These are phyloP conservation scores for Epirrita christyi DNA, from an alignment of 2,888 invertebrate genomes.

Conservation along the genomic window DNA sequence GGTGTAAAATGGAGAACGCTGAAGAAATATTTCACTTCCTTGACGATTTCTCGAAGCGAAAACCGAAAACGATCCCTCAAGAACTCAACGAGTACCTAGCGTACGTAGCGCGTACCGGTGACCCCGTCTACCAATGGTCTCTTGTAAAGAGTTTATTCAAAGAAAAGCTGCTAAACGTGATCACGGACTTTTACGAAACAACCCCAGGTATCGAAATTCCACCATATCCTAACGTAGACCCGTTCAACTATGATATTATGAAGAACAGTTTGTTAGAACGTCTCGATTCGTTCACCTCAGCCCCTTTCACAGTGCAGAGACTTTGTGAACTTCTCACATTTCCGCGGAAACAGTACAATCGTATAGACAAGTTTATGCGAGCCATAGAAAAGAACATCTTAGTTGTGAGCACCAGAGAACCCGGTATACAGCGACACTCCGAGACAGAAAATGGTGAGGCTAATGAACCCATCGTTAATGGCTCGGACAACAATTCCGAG, in stretches of 20 bases:
- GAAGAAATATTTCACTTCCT: conserved; percentile 93
- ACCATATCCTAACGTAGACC: conserved; percentile 95
- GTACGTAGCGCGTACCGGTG: conserved; percentile 96
- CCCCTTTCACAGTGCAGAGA: conserved; percentile 98
- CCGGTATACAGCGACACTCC: conserved; percentile 84
- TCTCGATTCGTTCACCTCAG: conserved; percentile 92
- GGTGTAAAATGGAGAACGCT: conserved; percentile 89
- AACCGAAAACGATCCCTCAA: conserved; percentile 91
- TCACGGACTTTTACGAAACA: conserved; percentile 94
- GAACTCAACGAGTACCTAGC: conserved; percentile 95
- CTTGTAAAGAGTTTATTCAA: conserved; percentile 94
- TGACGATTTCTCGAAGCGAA: conserved; percentile 92
- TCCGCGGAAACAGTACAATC: conserved; percentile 96
- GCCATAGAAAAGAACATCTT: conserved; percentile 98
- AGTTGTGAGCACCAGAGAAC: conserved; percentile 91
- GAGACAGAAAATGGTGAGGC: conserved; percentile 89
- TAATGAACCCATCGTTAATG: conserved; percentile 85
- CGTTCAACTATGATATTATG: conserved; percentile 95
- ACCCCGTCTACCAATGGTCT: conserved; percentile 97
- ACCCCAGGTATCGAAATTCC: conserved; percentile 91
- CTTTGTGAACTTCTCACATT: conserved; percentile 96
- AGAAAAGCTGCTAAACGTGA: conserved; percentile 93
- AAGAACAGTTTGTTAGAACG: conserved; percentile 92
- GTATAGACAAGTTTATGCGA: conserved; percentile 98
- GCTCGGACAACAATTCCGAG: conserved; percentile 83